These are phyloP conservation scores for Gryon sp. DNA, from an alignment of 1,140 invertebrate species.

Conservation along the genomic window DNA sequence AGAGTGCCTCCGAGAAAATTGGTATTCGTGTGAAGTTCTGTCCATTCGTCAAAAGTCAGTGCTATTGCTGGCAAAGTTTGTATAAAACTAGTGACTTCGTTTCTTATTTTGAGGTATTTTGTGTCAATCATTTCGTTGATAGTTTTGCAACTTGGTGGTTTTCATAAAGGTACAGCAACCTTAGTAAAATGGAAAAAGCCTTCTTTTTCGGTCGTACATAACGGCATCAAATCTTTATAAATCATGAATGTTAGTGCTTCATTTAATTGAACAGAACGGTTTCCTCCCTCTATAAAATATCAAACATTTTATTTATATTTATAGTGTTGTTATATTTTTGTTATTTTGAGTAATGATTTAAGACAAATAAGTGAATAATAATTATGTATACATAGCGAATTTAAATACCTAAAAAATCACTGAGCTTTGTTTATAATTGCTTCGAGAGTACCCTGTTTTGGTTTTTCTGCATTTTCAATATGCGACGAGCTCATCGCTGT, in stretches of 20 bases:
- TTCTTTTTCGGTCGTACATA: constrained; percentile 7
- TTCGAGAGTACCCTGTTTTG: background rate
- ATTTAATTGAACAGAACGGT: background rate
- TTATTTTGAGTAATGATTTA: too few species aligned
- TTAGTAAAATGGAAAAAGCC: constrained; percentile 21
- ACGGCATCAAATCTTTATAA: constrained; percentile 1
- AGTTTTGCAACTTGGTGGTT: constrained; percentile 10
- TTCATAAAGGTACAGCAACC: constrained; percentile 8
- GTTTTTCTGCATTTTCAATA: background rate
- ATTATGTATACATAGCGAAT: too few species aligned
- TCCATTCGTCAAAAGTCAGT: constrained; percentile 23
- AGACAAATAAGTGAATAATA: too few species aligned
- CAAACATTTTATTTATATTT: too few species aligned
- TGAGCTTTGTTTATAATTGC: background rate
- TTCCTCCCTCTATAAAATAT: constrained; percentile 4
- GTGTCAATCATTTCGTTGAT: background rate
- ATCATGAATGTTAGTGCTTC: constrained; percentile 7
- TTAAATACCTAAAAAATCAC: background rate
- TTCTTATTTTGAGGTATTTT: background rate
- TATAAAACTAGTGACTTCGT: background rate
- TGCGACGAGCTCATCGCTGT: background rate
- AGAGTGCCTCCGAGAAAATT: constrained; percentile 20
- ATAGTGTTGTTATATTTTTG: too few species aligned
- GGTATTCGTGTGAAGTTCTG: constrained; percentile 3
- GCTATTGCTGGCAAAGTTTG: background rate